Evolutionary conservation across 2,797 vertebrate genomes (phyloP).

Genomic region (Sebastes taczanowskii): DNA sequence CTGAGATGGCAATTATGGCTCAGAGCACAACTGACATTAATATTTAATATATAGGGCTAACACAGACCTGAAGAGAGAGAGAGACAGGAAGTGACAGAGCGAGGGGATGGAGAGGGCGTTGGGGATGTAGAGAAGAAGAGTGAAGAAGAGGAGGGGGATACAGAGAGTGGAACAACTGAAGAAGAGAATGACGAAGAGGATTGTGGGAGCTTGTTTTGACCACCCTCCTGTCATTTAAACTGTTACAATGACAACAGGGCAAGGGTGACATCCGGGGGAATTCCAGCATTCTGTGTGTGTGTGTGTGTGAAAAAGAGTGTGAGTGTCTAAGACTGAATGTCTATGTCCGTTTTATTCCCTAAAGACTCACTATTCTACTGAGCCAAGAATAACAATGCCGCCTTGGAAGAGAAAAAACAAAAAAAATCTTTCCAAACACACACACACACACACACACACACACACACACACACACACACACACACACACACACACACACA

Average conservation of each 20-base stretch:
- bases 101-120: constrained; percentile 36
- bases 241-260: constrained; percentile 70
- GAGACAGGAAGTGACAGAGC: constrained; percentile 71
- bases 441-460: background rate
- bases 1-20: constrained; percentile 99
- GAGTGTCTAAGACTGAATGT: constrained; percentile 57
- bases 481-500: background rate
- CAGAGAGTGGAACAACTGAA: constrained; percentile 40
- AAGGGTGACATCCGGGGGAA: constrained; percentile 76
- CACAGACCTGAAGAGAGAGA: constrained; percentile 89
- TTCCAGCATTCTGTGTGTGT: constrained; percentile 56
- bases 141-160: constrained; percentile 57
- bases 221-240: constrained; percentile 68
- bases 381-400: constrained; percentile 77
- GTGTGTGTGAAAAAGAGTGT: constrained; percentile 28
- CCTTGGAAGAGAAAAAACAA: constrained; percentile 48
- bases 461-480: background rate
- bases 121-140: constrained; percentile 51
- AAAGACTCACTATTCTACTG: constrained; percentile 62
- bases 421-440: constrained; percentile 16
- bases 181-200: constrained; percentile 51
- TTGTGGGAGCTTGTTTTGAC: constrained; percentile 67
- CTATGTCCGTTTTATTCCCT: constrained; percentile 76
- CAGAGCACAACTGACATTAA: constrained; percentile 99
- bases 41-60: constrained; percentile 99